Conservation (phyloP, 2,113 vertebrate species). For the Monopterus albus region DNA sequence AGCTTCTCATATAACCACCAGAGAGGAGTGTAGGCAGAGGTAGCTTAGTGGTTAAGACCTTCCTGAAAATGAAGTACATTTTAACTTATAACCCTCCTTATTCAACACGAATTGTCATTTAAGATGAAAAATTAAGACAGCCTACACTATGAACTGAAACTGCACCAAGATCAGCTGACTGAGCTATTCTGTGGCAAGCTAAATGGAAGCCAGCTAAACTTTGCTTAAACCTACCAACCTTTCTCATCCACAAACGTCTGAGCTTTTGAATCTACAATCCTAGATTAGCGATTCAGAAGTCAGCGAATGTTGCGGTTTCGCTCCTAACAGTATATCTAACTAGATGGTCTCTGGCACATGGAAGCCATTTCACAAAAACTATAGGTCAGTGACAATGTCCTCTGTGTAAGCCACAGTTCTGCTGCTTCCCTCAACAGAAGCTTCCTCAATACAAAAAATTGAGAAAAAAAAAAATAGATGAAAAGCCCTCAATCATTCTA, state of each 20-base stretch:
- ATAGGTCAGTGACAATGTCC: conserved; percentile 23
- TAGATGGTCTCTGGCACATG: conserved; percentile 1
- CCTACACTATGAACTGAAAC: too few relatives aligned
- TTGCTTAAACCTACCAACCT: conserved; percentile 29
- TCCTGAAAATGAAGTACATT: background rate
- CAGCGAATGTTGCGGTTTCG: background rate
- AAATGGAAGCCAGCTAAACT: conserved; percentile 40
- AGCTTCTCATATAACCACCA: background rate
- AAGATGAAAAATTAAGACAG: too few relatives aligned
- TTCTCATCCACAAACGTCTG: conserved; percentile 5
- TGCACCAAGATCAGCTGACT: conserved; percentile 25
- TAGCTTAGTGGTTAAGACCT: background rate
- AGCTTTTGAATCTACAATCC: conserved; percentile 16
- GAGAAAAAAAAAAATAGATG: background rate
- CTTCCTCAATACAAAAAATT: conserved; percentile 52
- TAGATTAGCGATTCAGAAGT: conserved; percentile 6
- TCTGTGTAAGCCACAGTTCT: conserved; percentile 16
- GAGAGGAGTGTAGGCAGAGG: background rate
- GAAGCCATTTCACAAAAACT: conserved; percentile 17
- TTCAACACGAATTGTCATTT: too few relatives aligned
- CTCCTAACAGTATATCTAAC: conserved; percentile 15
- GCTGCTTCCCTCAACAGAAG: conserved; percentile 19
- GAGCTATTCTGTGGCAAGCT: conserved; percentile 15
- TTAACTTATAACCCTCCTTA: background rate
- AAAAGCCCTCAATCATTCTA: conserved; percentile 34